Evolutionary conservation across 1,140 invertebrate species (phyloP).

Genomic region (Anadara kagoshimensis): DNA sequence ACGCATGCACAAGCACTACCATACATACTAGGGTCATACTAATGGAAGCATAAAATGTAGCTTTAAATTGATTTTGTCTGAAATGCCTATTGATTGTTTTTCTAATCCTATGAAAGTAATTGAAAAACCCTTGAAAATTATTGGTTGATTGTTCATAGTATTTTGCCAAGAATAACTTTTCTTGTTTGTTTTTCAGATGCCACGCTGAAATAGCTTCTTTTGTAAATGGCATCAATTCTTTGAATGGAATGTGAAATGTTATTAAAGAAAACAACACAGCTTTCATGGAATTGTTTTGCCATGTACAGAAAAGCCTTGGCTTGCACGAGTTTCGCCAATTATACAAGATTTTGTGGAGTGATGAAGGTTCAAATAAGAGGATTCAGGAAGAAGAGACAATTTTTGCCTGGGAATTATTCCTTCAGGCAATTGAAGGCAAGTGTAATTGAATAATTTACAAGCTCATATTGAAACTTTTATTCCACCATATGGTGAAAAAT

Average conservation of each 20-base stretch:
- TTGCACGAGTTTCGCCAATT: neutral
- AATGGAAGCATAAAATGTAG: too few relatives aligned
- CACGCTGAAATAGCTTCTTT: neutral
- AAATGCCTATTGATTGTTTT: too few relatives aligned
- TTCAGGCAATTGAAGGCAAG: slow-evolving; percentile 4
- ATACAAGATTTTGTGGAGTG: neutral
- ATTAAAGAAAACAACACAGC: neutral
- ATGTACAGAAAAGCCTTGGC: neutral
- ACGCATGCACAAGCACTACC: too few relatives aligned
- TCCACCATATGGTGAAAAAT: too few relatives aligned
- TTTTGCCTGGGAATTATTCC: neutral
- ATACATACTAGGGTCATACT: too few relatives aligned
- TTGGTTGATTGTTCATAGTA: too few relatives aligned
- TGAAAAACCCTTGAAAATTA: too few relatives aligned
- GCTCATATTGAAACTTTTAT: too few relatives aligned
- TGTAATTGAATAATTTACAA: too few relatives aligned
- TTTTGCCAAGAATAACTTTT: too few relatives aligned
- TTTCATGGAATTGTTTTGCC: neutral
- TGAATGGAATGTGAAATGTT: neutral
- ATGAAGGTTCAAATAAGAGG: neutral
- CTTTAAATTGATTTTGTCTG: too few relatives aligned
- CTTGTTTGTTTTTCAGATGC: neutral
- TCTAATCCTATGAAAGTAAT: too few relatives aligned
- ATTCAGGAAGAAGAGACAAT: neutral
- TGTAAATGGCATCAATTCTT: neutral